Evolutionary conservation across 2,113 vertebrate genomes (phyloP).

Genomic region (Aix galericulata): DNA sequence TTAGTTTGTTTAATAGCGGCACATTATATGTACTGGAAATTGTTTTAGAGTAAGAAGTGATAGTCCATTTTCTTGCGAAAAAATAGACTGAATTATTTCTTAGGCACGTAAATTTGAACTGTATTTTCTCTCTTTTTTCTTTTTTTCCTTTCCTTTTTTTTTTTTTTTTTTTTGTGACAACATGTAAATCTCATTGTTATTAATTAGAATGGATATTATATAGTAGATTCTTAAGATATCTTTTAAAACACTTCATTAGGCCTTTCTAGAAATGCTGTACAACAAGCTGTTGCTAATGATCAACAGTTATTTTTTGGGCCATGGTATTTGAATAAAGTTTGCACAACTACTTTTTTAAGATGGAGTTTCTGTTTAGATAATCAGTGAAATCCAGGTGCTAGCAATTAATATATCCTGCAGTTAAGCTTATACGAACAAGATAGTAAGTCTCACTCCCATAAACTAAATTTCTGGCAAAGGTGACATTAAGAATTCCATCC

Average conservation of each 20-base stretch:
- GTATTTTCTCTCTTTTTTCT: not conserved
- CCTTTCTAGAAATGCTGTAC: not conserved
- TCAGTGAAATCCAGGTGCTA: not conserved
- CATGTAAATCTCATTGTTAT: not conserved
- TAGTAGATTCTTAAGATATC: not conserved
- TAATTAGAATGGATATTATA: not conserved
- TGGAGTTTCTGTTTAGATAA: slow-evolving; percentile 6
- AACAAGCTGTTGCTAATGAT: not conserved
- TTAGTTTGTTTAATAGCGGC: not conserved
- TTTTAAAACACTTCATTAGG: not conserved
- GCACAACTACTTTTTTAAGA: not conserved
- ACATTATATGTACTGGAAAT: not conserved
- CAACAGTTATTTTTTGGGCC: not conserved
- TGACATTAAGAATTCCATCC: slow-evolving; percentile 58
- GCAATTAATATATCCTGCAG: slow-evolving; percentile 33
- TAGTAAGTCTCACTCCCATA: slow-evolving; percentile 22
- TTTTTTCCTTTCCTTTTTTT: not conserved
- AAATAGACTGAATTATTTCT: not conserved
- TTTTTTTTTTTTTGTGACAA: not conserved
- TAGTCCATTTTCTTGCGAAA: not conserved
- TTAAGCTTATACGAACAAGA: slow-evolving; percentile 48
- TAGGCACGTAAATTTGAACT: not conserved
- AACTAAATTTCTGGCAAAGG: slow-evolving; percentile 65
- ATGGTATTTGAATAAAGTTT: not conserved
- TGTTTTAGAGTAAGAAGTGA: not conserved